Conservation (phyloP, 2,888 invertebrate genomes). For the Calameuta pallipes region DNA sequence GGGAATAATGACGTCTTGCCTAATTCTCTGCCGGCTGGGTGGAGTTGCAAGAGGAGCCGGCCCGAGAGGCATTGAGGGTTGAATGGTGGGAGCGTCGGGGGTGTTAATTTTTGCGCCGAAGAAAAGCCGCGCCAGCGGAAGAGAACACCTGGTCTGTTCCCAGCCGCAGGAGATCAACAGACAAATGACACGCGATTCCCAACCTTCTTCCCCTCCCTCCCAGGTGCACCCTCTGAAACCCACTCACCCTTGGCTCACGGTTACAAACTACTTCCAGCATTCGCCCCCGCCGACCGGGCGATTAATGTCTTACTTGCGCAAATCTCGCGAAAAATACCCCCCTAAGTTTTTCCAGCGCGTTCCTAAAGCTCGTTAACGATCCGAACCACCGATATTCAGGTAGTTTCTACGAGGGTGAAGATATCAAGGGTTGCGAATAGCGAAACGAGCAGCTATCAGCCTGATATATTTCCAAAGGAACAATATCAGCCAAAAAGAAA, state of each 20-base stretch:
- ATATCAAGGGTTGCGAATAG: background rate
- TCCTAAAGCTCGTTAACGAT: background rate
- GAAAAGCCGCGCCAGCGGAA: slow-evolving; percentile 48
- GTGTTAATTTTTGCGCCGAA: slow-evolving; percentile 59
- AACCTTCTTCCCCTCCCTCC: slow-evolving; percentile 32
- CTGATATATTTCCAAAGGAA: background rate
- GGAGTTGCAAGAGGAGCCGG: background rate
- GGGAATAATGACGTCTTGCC: slow-evolving; percentile 44
- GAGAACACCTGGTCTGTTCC: slow-evolving; percentile 55
- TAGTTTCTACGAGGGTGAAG: background rate
- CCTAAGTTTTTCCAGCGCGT: slow-evolving; percentile 15
- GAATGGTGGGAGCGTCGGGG: slow-evolving; percentile 24
- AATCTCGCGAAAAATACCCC: slow-evolving; percentile 25
- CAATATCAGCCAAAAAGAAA: background rate
- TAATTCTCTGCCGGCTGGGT: slow-evolving; percentile 47
- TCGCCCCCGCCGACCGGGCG: slow-evolving; percentile 41
- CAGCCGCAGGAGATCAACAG: slow-evolving; percentile 62
- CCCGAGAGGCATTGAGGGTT: slow-evolving; percentile 15
- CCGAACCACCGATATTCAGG: background rate
- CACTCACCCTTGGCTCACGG: slow-evolving; percentile 23
- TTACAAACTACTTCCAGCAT: slow-evolving; percentile 56
- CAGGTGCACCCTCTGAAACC: slow-evolving; percentile 32
- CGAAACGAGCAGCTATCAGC: background rate
- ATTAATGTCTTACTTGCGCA: slow-evolving; percentile 61
- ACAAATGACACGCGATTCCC: slow-evolving; percentile 66